phyloP scores from a whole-genome alignment of 2,797 vertebrate species.

The Enteromius mattozi region DNA sequence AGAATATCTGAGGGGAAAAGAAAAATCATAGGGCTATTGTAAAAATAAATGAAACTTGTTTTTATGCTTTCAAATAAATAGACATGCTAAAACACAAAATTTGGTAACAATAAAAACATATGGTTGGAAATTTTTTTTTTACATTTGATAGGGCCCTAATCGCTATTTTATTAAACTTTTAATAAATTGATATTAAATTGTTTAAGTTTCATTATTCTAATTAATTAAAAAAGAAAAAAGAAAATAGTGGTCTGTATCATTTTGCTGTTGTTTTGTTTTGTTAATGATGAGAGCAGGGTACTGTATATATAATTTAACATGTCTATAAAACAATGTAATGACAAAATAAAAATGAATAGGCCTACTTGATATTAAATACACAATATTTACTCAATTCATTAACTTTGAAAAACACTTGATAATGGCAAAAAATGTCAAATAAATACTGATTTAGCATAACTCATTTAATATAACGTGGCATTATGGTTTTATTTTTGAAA shows the following conservation, averaged over 20 bases:
- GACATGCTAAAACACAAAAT: no score
- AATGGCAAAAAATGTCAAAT: neutral
- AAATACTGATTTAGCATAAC: neutral
- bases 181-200: no score
- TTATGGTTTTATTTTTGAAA: neutral
- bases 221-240: neutral
- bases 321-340: neutral
- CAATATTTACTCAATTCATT: neutral
- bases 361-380: no score
- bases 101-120: no score
- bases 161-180: no score
- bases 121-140: no score
- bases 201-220: no score
- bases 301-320: neutral
- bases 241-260: neutral
- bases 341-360: neutral
- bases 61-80: no score
- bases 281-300: neutral
- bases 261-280: neutral
- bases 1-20: no score
- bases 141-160: no score
- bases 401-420: neutral
- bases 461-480: neutral
- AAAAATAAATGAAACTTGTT: no score
- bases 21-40: no score